phyloP scores from a whole-genome alignment of 2,888 invertebrate genomes.

The Pelosia muscerda region DNA sequence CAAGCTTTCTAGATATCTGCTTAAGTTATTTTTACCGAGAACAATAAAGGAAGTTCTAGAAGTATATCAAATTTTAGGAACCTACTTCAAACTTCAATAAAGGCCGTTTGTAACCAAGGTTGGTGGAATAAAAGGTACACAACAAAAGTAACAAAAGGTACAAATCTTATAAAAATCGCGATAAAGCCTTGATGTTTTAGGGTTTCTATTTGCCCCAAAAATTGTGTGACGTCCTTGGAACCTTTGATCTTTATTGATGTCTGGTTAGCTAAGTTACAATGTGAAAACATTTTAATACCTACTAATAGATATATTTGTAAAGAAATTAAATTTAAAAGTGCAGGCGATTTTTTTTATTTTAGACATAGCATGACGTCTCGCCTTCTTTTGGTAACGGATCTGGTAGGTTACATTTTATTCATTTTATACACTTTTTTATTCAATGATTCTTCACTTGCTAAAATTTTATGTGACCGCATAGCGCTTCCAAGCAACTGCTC shows the following conservation, averaged over 20 bases:
- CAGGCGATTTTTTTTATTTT: too few species aligned
- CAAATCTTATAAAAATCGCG: neutral
- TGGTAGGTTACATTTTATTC: too few species aligned
- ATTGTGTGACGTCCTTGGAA: neutral
- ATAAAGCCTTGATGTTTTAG: neutral
- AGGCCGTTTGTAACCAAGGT: neutral
- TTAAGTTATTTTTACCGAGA: neutral
- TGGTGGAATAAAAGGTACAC: neutral
- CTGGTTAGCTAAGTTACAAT: neutral
- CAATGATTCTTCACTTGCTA: too few species aligned
- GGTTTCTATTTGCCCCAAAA: conserved; percentile 1
- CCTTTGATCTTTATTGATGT: neutral
- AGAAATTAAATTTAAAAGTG: too few species aligned
- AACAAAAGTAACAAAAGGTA: neutral
- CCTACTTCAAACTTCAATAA: too few species aligned
- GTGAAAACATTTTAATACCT: neutral
- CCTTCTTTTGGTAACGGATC: too few species aligned
- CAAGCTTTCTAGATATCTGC: neutral
- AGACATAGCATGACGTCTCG: too few species aligned
- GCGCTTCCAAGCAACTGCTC: too few species aligned
- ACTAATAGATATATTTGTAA: too few species aligned
- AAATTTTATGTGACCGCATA: too few species aligned
- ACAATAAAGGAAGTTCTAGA: neutral
- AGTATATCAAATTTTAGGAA: neutral
- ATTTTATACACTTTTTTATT: too few species aligned